Percentiles rank a stretch among this genome's conserved stretches.
Conservation (phyloP, 2,888 invertebrate species). For the Autographa pulchrina region DNA sequence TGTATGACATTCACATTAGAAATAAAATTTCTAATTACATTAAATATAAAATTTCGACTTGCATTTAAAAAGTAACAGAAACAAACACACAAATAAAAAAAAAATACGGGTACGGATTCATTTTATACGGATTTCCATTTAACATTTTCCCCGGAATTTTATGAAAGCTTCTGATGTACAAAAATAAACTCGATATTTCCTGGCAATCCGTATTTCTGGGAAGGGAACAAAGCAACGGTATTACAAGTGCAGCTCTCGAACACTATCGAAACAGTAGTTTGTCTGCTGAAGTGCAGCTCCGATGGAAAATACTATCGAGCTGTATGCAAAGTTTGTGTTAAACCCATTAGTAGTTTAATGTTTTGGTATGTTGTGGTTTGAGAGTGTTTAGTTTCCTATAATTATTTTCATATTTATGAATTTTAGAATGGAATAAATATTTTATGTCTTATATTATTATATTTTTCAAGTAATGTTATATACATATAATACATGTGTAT, state of each 20-base stretch:
- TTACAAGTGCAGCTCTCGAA: slow-evolving; percentile 14
- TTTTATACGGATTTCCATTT: slow-evolving; percentile 3
- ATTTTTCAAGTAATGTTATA: no score
- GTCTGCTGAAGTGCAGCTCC: neutral
- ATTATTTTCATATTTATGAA: no score
- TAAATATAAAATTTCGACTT: no score
- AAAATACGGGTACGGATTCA: no score
- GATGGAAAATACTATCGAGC: neutral
- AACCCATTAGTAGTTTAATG: neutral
- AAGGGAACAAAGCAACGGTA: slow-evolving; percentile 29
- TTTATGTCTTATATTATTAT: no score
- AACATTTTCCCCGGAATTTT: neutral
- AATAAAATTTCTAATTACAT: no score
- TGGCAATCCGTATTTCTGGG: slow-evolving; percentile 3
- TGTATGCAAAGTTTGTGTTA: neutral
- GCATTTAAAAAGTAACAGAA: no score
- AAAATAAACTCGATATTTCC: slow-evolving; percentile 37
- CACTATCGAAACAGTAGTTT: slow-evolving; percentile 9
- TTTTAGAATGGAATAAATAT: no score
- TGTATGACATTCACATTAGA: no score
- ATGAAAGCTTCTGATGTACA: slow-evolving; percentile 24
- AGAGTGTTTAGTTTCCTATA: neutral
- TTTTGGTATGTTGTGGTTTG: neutral
- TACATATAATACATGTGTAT: no score
- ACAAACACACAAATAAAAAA: no score